Base-by-base conservation (phyloP, 2,888 invertebrate species). In the Apotomis capreana region DNA sequence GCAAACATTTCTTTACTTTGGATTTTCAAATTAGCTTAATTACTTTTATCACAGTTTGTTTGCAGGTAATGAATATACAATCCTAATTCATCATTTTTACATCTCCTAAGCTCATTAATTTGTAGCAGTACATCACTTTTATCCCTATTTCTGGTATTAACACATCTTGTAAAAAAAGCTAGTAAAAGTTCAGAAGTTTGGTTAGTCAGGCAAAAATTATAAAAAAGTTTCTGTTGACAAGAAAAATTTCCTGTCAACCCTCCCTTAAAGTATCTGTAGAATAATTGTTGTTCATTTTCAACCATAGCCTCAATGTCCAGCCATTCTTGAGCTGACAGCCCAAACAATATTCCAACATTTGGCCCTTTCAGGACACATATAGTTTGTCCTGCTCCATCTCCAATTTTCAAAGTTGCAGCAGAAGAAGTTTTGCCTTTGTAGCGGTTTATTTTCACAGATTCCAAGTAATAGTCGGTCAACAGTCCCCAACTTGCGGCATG, bases 211-310 rank as follows among this genome's bases (percentile, higher is more conserved):
- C 93, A 94, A 78, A 92, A 93, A 76, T 90, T 86, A 78, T 93
- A 94, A 82, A 94, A 93, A 52, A 92, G 71, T 78, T 89, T 89
- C 80, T 94, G 90, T 78, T 92, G 89, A 75, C 78, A 82, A 49
- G 77, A 79, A 76, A 87, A 90, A 65, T 77, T 84, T 73, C 80
- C 84, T 68, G 84, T 86, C 3, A 93, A 71, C 4, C 94, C 93
- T 76, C 88, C 80, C 80, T 89, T 91, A 76, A 93, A 94, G 76
- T 89, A 86, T 80, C 93, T 88, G 74, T 91, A 94, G 79, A 90
- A 94, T 9, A 94, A 75, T 77, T 93, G 91, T n/a, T 88, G 84
- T 44, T 78, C 81, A 70, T 76, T 74, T 58, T 74, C 77, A 76
- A 89, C 89, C 69, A 92, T 77, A 51, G 82, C 81, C 81, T 93